phyloP scores from a whole-genome alignment of 2,797 vertebrate genomes.

The Myoxocephalus aenaeus region DNA sequence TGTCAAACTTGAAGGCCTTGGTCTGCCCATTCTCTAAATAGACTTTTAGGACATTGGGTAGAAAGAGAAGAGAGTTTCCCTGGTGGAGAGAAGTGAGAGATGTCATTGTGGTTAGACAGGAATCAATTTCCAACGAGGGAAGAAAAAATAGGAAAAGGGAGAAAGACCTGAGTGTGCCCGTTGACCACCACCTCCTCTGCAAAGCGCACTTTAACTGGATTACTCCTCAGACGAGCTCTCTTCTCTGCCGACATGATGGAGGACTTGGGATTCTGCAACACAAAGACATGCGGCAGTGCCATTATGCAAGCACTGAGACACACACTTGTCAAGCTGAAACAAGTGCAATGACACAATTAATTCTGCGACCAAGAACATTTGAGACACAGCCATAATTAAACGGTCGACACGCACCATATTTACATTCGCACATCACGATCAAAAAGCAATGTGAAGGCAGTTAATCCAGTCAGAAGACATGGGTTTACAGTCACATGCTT shows the following conservation, averaged over 20 bases:
- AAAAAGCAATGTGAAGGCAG: slow-evolving; percentile 1
- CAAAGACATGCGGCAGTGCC: slow-evolving; percentile 12
- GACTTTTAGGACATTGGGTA: slow-evolving; percentile 98
- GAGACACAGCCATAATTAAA: slow-evolving; percentile 13
- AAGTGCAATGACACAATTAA: neutral
- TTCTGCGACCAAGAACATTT: slow-evolving; percentile 7
- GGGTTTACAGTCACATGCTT: slow-evolving; percentile 51
- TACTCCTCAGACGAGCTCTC: slow-evolving; percentile 94
- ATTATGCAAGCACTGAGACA: neutral
- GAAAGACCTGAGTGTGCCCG: slow-evolving; percentile 90
- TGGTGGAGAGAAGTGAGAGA: slow-evolving; percentile 69
- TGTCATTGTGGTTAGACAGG: slow-evolving; percentile 6
- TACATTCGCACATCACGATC: neutral
- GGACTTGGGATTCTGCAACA: slow-evolving; percentile 93
- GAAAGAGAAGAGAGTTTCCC: slow-evolving; percentile 97
- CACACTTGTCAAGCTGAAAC: slow-evolving; percentile 1
- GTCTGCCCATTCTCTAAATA: slow-evolving; percentile 99
- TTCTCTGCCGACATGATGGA: slow-evolving; percentile 98
- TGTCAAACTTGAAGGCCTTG: slow-evolving; percentile 97
- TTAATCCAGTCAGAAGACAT: slow-evolving; percentile 42
- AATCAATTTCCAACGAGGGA: slow-evolving; percentile 17
- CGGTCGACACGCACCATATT: neutral
- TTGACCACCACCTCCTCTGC: slow-evolving; percentile 97
- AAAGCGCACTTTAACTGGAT: slow-evolving; percentile 97
- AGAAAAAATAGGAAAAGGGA: slow-evolving; percentile 5